These are phyloP conservation scores for Hippasteria phrygiana DNA, from an alignment of 53 echinoderm and acorn worm genomes.

Conservation along the genomic window DNA sequence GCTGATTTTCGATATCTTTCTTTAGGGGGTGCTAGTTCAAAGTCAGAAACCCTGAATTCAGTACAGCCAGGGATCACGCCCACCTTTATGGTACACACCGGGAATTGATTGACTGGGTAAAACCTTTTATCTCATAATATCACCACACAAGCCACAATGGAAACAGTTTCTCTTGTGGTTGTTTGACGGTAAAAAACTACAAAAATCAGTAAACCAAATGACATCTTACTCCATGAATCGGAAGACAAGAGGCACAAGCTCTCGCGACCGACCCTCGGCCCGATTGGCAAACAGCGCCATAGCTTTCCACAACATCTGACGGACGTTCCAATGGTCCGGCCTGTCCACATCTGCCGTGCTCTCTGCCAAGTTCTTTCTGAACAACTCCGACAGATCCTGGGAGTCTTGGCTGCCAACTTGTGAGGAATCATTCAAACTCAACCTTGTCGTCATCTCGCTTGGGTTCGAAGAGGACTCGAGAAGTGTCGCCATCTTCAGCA, in stretches of 20 bases:
- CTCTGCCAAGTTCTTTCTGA: constrained; percentile 23
- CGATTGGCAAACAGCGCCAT: constrained; percentile 81
- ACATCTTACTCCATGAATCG: constrained; percentile 84
- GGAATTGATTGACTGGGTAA: too few species aligned
- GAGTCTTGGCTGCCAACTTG: constrained; percentile 6
- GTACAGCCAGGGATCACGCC: too few species aligned
- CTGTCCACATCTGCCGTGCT: constrained; percentile 50
- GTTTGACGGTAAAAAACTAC: not conserved
- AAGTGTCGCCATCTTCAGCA: constrained; percentile 56
- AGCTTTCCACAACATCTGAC: constrained; percentile 73
- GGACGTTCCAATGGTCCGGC: constrained; percentile 82
- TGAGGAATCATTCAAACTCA: not conserved
- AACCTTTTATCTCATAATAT: too few species aligned
- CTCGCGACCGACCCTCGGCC: constrained; percentile 82
- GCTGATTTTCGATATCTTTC: too few species aligned
- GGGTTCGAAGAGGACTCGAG: constrained; percentile 37
- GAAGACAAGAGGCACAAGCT: constrained; percentile 85
- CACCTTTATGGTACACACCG: too few species aligned
- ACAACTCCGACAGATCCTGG: constrained; percentile 58
- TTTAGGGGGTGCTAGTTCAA: too few species aligned
- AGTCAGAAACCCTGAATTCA: too few species aligned
- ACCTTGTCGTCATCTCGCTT: not conserved
- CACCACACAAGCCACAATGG: too few species aligned
- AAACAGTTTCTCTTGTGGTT: too few species aligned
- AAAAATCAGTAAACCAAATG: not conserved